Evolutionary conservation across 2,113 vertebrate species (phyloP), one percentile per base, ranked within the genome.

Genomic region (Phasianus colchicus): DNA sequence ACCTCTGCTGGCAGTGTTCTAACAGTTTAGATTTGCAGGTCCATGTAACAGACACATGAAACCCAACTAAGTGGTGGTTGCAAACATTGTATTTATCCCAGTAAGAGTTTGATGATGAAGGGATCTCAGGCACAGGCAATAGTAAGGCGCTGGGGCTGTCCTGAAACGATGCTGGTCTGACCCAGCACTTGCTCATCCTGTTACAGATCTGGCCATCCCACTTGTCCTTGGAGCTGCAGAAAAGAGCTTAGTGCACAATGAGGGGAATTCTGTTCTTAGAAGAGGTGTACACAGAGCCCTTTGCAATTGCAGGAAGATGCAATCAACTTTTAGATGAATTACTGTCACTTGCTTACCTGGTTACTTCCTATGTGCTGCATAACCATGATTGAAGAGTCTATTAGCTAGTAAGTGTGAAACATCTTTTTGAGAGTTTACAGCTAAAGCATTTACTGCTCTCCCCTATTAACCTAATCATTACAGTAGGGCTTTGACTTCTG

Each of bases 241-340:
- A 22, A 9, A 13, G 55, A 58, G 34, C 32, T 66, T 4, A 3
- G 0, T 9, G 9, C 36, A 12, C 4, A 34, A 32, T 5, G 17
- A 21, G 3, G 36, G 24, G 21, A 78, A 19, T 52, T 52, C 13
- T 55, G 20, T 79, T 67, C 30, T 15, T 32, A 6, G 1, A 2
- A 36, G 15, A 10, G 8, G 2, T 32, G 8, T 61, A n/a, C 40
- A 42, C 81, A 52, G 27, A n/a, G 17, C 27, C 18, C 34, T 47
- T 74, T 36, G 66, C 25, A 32, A 82, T 3, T n/a, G 5, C 9
- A 36, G 45, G 24, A 86, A 78, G 38, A 34, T 52, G 34, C 27
- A 40, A 27, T 36, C 10, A 75, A 20, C 30, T 29, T 71, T 55
- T 58, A 47, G 66, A 84, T 38, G 19, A 42, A 32, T 36, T 78